These are phyloP conservation scores for Corythornis madagascariensis DNA, from an alignment of 2,113 vertebrate species.

Conservation along the genomic window DNA sequence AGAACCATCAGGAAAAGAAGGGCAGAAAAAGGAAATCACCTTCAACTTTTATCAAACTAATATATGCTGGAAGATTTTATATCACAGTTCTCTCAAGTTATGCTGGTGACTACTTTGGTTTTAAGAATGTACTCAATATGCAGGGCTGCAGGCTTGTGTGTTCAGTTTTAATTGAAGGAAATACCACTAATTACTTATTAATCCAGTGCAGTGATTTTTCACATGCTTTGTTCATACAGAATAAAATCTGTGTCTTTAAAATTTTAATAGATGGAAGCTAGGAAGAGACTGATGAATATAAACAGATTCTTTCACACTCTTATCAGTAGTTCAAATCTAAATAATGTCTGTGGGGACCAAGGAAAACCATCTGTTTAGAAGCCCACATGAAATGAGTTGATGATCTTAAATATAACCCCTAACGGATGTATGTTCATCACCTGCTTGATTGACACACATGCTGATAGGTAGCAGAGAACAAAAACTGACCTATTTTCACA, in stretches of 20 bases:
- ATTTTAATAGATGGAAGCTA: slow-evolving; percentile 15
- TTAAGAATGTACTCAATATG: slow-evolving; percentile 25
- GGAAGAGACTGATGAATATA: not conserved
- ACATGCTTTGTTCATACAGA: slow-evolving; percentile 14
- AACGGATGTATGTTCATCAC: not conserved
- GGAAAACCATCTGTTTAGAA: slow-evolving; percentile 57
- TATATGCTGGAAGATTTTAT: not conserved
- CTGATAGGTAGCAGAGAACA: not conserved
- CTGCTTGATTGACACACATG: slow-evolving; percentile 32
- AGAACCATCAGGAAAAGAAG: not conserved
- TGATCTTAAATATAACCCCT: slow-evolving; percentile 47
- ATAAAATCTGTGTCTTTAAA: slow-evolving; percentile 36
- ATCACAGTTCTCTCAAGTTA: not conserved
- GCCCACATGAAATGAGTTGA: slow-evolving; percentile 36
- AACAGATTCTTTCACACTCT: slow-evolving; percentile 8
- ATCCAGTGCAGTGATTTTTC: slow-evolving; percentile 16
- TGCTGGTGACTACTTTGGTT: not conserved
- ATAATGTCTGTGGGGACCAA: slow-evolving; percentile 19
- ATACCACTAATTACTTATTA: slow-evolving; percentile 52
- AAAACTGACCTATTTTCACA: slow-evolving; percentile 7
- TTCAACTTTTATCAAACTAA: not conserved
- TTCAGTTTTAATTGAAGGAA: slow-evolving; percentile 43
- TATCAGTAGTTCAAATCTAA: slow-evolving; percentile 2
- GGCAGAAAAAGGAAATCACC: not conserved
- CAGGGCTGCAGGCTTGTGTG: slow-evolving; percentile 34